phyloP scores from a whole-genome alignment of 2,888 invertebrate genomes.

The Aleiodes leptofemur region DNA sequence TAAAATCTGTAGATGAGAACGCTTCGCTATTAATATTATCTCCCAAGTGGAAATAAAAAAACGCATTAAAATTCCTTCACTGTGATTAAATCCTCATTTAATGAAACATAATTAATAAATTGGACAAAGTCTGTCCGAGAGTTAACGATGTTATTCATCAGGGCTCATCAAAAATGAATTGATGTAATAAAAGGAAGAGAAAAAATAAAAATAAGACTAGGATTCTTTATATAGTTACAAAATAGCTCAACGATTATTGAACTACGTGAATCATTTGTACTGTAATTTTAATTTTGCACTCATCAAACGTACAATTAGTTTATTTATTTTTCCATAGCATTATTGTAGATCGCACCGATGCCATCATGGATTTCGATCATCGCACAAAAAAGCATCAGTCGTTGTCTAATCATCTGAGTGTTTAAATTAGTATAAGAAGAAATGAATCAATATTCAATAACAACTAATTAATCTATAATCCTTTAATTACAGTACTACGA shows the following conservation, averaged over 20 bases:
- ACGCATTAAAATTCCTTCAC: constrained; percentile 10
- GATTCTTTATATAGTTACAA: neutral
- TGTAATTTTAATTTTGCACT: constrained; percentile 9
- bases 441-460: neutral
- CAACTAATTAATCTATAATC: constrained; percentile 27
- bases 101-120: constrained; percentile 19
- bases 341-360: constrained; percentile 18
- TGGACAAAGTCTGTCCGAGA: neutral
- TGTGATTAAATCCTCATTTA: constrained; percentile 20
- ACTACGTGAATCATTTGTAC: constrained; percentile 11
- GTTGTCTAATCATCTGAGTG: constrained; percentile 17
- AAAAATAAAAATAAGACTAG: neutral
- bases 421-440: neutral
- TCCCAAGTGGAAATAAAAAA: neutral
- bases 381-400: constrained; percentile 26
- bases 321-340: constrained; percentile 7
- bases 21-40: constrained; percentile 8
- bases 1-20: constrained; percentile 7
- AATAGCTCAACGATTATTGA: constrained; percentile 3
- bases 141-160: constrained; percentile 22
- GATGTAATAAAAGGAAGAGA: neutral
- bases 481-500: constrained; percentile 78
- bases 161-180: constrained; percentile 20
- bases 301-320: constrained; percentile 11
- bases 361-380: constrained; percentile 28